phyloP scores from a whole-genome alignment of 2,113 vertebrate genomes.

The Empidonax alnorum region DNA sequence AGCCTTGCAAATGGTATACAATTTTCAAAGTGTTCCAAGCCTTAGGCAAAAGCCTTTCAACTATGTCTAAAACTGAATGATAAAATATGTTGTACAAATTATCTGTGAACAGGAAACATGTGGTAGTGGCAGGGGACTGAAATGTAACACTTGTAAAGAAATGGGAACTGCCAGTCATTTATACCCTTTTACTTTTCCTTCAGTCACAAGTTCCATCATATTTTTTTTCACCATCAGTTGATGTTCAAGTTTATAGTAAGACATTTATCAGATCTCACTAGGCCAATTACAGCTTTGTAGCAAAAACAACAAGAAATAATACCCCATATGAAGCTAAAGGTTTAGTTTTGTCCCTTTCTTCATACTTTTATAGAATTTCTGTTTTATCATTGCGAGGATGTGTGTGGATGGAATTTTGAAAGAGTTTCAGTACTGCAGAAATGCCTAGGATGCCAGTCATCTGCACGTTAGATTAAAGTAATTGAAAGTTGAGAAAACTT shows the following conservation, averaged over 20 bases:
- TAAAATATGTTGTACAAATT: slow-evolving; percentile 93
- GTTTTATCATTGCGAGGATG: slow-evolving; percentile 36
- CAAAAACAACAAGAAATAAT: slow-evolving; percentile 63
- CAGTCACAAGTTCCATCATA: slow-evolving; percentile 71
- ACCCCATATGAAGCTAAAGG: slow-evolving; percentile 33
- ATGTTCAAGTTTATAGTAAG: slow-evolving; percentile 75
- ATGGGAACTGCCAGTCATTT: slow-evolving; percentile 85
- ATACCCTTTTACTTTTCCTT: slow-evolving; percentile 74
- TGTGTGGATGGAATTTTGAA: slow-evolving; percentile 55
- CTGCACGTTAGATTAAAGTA: slow-evolving; percentile 5
- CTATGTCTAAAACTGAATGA: slow-evolving; percentile 90
- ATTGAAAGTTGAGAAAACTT: slow-evolving; percentile 41
- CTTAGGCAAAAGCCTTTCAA: slow-evolving; percentile 91
- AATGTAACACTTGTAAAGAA: slow-evolving; percentile 90
- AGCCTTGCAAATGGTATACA: slow-evolving; percentile 87
- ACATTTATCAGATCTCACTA: slow-evolving; percentile 67
- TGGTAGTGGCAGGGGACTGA: slow-evolving; percentile 85
- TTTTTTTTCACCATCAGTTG: slow-evolving; percentile 63
- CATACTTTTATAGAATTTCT: background rate
- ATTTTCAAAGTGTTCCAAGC: slow-evolving; percentile 90
- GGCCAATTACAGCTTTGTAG: slow-evolving; percentile 71
- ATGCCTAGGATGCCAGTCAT: slow-evolving; percentile 5
- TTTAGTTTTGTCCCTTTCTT: slow-evolving; percentile 34
- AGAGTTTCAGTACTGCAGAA: slow-evolving; percentile 13
- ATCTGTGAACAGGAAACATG: slow-evolving; percentile 91